Percentiles rank a stretch among this genome's conserved stretches.
phyloP scores from a whole-genome alignment of 2,797 vertebrate species.

The Semaprochilodus insignis region DNA sequence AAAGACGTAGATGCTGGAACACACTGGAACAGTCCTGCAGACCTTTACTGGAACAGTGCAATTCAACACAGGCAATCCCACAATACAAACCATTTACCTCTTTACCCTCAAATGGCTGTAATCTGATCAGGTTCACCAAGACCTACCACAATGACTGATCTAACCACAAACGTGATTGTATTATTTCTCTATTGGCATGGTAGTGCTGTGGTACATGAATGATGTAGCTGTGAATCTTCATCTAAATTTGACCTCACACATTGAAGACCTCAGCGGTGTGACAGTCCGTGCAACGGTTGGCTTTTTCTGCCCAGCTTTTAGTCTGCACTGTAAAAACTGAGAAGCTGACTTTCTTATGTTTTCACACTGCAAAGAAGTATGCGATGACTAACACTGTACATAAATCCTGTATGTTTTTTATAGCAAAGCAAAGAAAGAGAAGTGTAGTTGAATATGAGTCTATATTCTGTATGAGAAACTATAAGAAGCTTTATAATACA shows the following conservation, averaged over 20 bases:
- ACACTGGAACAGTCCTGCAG: background rate
- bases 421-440: background rate
- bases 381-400: background rate
- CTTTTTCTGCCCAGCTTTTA: background rate
- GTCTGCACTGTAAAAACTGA: background rate
- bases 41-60: background rate
- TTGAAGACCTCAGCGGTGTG: background rate
- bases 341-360: background rate
- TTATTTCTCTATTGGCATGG: background rate
- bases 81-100: background rate
- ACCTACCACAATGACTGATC: background rate
- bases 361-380: background rate
- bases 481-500: slow-evolving; percentile 22
- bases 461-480: slow-evolving; percentile 6
- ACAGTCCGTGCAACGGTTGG: background rate
- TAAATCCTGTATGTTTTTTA: background rate
- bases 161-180: background rate
- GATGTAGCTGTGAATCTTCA: no score
- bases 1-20: background rate
- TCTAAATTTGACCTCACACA: no score
- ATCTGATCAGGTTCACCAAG: background rate
- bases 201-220: no score
- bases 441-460: background rate
- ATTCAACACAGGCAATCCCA: background rate
- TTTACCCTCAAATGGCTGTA: background rate